Evolutionary conservation across 2,113 vertebrate genomes (phyloP), one percentile per base, ranked within the genome.

Genomic region (Hyperopisus bebe): DNA sequence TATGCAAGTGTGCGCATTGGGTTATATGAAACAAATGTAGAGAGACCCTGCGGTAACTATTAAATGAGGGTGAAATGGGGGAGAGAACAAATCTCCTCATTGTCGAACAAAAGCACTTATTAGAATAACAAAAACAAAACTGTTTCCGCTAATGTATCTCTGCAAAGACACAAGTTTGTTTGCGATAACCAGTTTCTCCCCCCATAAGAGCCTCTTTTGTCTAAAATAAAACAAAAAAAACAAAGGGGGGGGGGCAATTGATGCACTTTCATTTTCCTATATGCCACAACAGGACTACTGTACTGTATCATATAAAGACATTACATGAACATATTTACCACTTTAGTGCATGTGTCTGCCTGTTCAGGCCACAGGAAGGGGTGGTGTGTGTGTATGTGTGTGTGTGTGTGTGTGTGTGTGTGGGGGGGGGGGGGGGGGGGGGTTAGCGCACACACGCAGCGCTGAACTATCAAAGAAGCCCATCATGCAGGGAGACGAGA

Each of bases 401-500:
- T 39, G 39, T 39, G 39, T 39, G 39, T 39, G 39, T 39, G 39
- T 46, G 44, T 46, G 44, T 0, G 5, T 47, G 46, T 47, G 7
- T 47, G 47, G 47, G 47, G 9, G 9, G 48, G 5, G 1, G 46
- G 46, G 39, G 39, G 39, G 39, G 58, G n/a, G 11, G 77, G 42
- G 0, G 24, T n/a, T 46, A 24, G 9, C 4, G 3, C n/a, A 55
- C 58, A 51, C 88, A 31, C 50, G 80, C 88, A 47, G 48, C 24
- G 31, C 35, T 42, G 19, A 19, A 62, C 13, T 92, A 91, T 83
- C 89, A 4, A 89, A 92, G 92, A 90, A 93, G 92, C 91, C 94
- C 92, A 94, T 94, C 94, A 90, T 58, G 93, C 94, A 94, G 92
- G 92, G 92, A 94, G 93, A 94, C 92, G 90, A 90, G 91, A 96